Evolutionary conservation across 2,113 vertebrate species (phyloP), one percentile per base, ranked within the genome.

Genomic region (Menura novaehollandiae): DNA sequence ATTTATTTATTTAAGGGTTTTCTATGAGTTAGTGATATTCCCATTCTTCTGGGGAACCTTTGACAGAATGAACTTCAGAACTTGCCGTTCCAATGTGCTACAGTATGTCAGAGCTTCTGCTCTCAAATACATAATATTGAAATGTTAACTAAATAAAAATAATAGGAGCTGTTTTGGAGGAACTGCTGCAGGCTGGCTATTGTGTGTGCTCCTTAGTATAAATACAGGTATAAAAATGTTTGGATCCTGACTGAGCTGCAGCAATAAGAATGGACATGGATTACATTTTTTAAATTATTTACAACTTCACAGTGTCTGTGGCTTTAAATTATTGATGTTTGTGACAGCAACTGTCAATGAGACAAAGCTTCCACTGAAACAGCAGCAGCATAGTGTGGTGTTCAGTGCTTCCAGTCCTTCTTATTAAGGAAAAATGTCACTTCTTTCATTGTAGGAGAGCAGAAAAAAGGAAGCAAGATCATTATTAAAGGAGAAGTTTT

Each of bases 211-310:
- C n/a, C n/a, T 79, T 63, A 56, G 43, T 85, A 92, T 82, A 85
- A 93, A 92, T 44, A 91, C 33, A 35, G 33, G 49, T 59, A 80
- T 43, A 69, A 87, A 89, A 93, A 85, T 85, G 49, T 95, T 95
- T 89, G 85, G 84, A 92, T 91, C 74, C 44, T 85, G 75, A 53
- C 33, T 93, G 77, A 89, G 56, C 84, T 96, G 43, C 53, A 82
- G 85, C 59, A 89, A 39, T 79, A 93, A 91, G 55, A 68, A 83
- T 4, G 72, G 93, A 92, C 75, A 37, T 37, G 63, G 89, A 95
- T 93, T 93, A 94, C 43, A 80, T 87, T 97, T 91, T 95, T 80
- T 94, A 92, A 97, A 97, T 97, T 96, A 97, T 97, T 97, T 97
- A 96, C 59, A 92, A 64, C 39, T 88, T 88, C 49, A 68, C 51